phyloP scores from a whole-genome alignment of 2,113 vertebrate species.

The Clarias magur region DNA sequence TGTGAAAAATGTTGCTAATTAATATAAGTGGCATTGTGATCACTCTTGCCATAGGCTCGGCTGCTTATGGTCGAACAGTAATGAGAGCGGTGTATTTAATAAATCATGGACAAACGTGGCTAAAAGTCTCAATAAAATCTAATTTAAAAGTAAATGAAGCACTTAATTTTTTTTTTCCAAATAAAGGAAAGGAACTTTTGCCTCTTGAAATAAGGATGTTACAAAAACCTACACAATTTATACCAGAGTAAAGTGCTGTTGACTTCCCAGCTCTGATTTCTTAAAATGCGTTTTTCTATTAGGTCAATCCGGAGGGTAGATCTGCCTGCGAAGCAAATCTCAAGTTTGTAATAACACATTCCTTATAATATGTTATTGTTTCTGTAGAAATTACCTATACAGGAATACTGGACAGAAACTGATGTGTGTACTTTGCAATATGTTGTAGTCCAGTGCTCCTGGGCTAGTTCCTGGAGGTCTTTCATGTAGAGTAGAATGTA shows the following conservation, averaged over 20 bases:
- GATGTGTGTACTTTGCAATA: not conserved
- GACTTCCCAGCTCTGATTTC: not conserved
- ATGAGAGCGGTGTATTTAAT: slow-evolving; percentile 1
- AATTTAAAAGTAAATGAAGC: not conserved
- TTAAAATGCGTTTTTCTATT: not conserved
- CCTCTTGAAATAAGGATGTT: not conserved
- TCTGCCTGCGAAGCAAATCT: not conserved
- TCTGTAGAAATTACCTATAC: not conserved
- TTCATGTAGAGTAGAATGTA: no score
- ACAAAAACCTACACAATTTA: not conserved
- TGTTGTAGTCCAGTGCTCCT: not conserved
- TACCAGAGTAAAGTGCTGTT: not conserved
- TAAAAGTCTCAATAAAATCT: not conserved
- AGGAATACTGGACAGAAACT: not conserved
- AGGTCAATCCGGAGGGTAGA: not conserved
- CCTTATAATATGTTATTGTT: not conserved
- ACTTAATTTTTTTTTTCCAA: not conserved
- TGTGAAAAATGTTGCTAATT: slow-evolving; percentile 24
- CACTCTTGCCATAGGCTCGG: slow-evolving; percentile 5
- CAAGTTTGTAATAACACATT: not conserved
- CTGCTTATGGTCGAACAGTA: slow-evolving; percentile 1
- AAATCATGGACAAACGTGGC: not conserved
- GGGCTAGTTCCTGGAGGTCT: no score
- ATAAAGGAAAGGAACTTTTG: not conserved
- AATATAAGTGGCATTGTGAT: not conserved